phyloP scores from a whole-genome alignment of 2,113 vertebrate genomes.

The Hemiprocne comata region DNA sequence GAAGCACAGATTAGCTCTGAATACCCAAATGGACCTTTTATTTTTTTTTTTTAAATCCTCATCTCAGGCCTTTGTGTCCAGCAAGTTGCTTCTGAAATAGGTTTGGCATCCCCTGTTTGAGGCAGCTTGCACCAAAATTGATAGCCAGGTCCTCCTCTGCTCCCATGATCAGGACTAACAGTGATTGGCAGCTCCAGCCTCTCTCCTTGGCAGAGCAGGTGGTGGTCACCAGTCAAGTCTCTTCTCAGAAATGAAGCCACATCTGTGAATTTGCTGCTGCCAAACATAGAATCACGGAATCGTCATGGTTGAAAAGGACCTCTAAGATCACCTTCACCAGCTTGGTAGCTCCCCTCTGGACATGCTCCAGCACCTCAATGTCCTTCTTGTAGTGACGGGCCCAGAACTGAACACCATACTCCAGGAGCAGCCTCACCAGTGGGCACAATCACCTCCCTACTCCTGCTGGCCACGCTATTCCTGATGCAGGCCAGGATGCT shows the following conservation, averaged over 20 bases:
- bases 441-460: too few relatives aligned
- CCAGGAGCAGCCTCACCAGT: too few relatives aligned
- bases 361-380: too few relatives aligned
- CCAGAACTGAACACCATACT: too few relatives aligned
- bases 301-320: too few relatives aligned
- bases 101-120: not conserved
- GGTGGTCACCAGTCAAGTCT: not conserved
- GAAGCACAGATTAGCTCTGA: not conserved
- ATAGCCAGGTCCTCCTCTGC: not conserved
- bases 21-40: not conserved
- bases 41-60: not conserved
- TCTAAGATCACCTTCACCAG: too few relatives aligned
- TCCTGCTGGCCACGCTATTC: too few relatives aligned
- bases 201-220: not conserved
- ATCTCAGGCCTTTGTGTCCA: not conserved
- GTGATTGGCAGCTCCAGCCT: not conserved
- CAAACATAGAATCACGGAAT: too few relatives aligned
- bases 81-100: not conserved
- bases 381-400: too few relatives aligned
- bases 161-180: rapidly evolving
- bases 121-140: rapidly evolving
- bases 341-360: too few relatives aligned
- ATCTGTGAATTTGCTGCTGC: not conserved
- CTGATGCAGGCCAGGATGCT: too few relatives aligned
- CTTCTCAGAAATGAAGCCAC: not conserved